Evolutionary conservation across 1,140 invertebrate species (phyloP).

Genomic region (Parasteatoda tepidariorum): DNA sequence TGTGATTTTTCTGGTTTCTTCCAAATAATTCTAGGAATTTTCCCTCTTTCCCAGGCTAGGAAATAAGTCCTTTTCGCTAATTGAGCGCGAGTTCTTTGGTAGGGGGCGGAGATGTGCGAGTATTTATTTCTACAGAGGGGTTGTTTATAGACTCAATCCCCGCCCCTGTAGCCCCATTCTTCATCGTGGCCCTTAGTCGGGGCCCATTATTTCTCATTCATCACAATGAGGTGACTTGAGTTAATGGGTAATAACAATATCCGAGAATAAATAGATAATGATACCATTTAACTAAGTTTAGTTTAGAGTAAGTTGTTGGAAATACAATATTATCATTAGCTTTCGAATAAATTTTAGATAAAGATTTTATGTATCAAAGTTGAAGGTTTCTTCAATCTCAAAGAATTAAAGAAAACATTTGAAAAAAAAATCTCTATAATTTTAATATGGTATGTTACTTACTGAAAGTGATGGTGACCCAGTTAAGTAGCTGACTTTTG

Average conservation of each 20-base stretch:
- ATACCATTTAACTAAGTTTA: no score
- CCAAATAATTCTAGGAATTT: background rate
- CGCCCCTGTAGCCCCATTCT: background rate
- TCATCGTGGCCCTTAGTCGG: background rate
- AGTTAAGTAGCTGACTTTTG: no score
- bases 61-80: background rate
- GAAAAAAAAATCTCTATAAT: no score
- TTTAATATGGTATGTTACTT: no score
- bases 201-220: background rate
- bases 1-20: background rate
- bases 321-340: no score
- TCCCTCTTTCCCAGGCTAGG: background rate
- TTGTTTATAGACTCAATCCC: background rate
- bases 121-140: background rate
- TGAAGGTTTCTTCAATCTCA: no score
- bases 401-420: no score
- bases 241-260: background rate
- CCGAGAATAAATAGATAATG: background rate
- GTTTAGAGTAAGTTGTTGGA: no score
- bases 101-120: background rate
- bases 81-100: background rate
- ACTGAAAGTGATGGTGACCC: no score
- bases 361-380: no score
- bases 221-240: background rate
- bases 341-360: no score